Evolutionary conservation across 2,797 vertebrate genomes (phyloP).

Genomic region (Benthosema pterotum): DNA sequence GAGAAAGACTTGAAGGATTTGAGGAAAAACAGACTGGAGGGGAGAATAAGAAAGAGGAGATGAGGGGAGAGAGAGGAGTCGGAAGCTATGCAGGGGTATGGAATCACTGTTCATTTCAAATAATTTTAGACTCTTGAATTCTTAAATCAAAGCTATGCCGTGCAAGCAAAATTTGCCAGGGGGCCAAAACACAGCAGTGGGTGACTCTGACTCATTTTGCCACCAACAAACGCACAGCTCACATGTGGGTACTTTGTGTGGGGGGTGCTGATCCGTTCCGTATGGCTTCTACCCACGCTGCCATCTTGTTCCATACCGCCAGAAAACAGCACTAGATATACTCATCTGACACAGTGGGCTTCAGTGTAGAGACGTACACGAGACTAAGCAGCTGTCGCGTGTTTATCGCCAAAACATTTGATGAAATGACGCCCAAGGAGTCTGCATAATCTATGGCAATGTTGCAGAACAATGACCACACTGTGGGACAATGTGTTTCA

Average conservation of each 20-base stretch:
- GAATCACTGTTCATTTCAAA: too few relatives aligned
- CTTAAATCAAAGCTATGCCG: background rate
- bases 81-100: background rate
- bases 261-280: slow-evolving; percentile 12
- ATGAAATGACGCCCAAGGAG: background rate
- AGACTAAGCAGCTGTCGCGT: slow-evolving; percentile 40
- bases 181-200: background rate
- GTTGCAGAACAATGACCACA: slow-evolving; percentile 18
- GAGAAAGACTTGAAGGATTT: too few relatives aligned
- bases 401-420: slow-evolving; percentile 38
- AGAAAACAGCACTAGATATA: slow-evolving; percentile 31
- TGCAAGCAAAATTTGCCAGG: slow-evolving; percentile 11
- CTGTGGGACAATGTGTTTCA: slow-evolving; percentile 20
- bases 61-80: background rate
- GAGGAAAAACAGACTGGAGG: background rate
- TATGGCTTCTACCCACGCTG: slow-evolving; percentile 1
- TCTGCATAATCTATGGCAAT: slow-evolving; percentile 25
- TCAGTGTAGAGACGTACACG: slow-evolving; percentile 21
- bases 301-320: slow-evolving; percentile 32
- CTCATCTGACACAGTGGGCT: slow-evolving; percentile 39
- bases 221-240: slow-evolving; percentile 6
- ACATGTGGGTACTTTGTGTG: slow-evolving; percentile 14
- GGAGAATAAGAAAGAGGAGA: background rate
- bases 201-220: slow-evolving; percentile 11
- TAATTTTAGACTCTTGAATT: background rate